Evolutionary conservation across 2,797 vertebrate species (phyloP).

Genomic region (Diplodus puntazzo): DNA sequence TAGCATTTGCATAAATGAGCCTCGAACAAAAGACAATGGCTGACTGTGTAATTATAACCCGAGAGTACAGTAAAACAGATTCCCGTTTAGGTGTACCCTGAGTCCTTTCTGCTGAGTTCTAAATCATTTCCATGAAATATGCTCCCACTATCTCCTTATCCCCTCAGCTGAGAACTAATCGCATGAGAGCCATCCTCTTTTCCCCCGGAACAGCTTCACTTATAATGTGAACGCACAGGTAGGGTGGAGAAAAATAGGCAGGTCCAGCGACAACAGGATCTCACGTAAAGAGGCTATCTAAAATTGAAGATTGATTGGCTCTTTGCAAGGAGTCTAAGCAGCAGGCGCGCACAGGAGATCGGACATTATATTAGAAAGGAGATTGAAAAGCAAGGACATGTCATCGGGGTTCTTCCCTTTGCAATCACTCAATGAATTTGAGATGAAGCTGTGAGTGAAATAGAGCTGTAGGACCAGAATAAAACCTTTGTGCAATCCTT

Average conservation of each 20-base stretch:
- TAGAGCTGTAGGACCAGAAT: slow-evolving; percentile 28
- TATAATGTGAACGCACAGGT: slow-evolving; percentile 28
- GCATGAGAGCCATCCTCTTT: slow-evolving; percentile 37
- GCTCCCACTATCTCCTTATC: slow-evolving; percentile 23
- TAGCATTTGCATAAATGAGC: slow-evolving; percentile 7
- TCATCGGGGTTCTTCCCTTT: slow-evolving; percentile 52
- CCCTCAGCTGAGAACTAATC: slow-evolving; percentile 41
- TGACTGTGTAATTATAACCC: slow-evolving; percentile 23
- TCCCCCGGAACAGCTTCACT: slow-evolving; percentile 23
- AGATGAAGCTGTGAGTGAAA: slow-evolving; percentile 56
- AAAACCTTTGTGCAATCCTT: slow-evolving; percentile 9
- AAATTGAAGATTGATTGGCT: slow-evolving; percentile 63
- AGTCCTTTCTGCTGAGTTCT: slow-evolving; percentile 25
- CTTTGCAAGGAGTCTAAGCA: slow-evolving; percentile 16
- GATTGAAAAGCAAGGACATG: slow-evolving; percentile 73
- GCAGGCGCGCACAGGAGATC: slow-evolving; percentile 34
- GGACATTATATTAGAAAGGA: slow-evolving; percentile 60
- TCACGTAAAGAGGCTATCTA: slow-evolving; percentile 35
- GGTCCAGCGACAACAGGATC: slow-evolving; percentile 26
- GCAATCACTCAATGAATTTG: slow-evolving; percentile 61
- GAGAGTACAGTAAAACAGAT: slow-evolving; percentile 37
- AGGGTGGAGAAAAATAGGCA: slow-evolving; percentile 30
- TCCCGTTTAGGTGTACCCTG: neutral
- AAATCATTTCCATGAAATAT: slow-evolving; percentile 51
- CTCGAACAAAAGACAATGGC: slow-evolving; percentile 4